Evolutionary conservation across 2,797 vertebrate genomes (phyloP).

Genomic region (Gymnopithys bicolor): DNA sequence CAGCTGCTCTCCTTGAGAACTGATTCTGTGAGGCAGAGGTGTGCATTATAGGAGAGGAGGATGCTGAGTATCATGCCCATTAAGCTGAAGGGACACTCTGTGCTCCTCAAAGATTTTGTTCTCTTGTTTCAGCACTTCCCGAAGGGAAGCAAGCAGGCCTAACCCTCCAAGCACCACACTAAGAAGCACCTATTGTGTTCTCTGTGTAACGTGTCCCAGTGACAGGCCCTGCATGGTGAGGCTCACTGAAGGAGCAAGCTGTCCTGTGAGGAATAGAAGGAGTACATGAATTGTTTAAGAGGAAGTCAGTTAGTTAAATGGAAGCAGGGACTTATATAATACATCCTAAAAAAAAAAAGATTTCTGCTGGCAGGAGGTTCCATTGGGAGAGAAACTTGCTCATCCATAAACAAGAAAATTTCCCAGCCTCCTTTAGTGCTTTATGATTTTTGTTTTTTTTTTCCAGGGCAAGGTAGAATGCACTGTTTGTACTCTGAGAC

Average conservation of each 20-base stretch:
- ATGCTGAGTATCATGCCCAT: background rate
- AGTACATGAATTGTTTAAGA: conserved; percentile 52
- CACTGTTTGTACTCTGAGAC: background rate
- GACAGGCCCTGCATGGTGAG: background rate
- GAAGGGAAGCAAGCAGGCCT: background rate
- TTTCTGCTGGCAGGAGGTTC: conserved; percentile 63
- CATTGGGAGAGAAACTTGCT: conserved; percentile 53
- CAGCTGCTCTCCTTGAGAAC: accelerated
- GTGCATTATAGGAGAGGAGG: background rate
- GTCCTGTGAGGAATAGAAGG: background rate
- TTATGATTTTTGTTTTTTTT: background rate
- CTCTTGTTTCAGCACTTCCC: background rate
- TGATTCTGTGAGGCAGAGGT: background rate
- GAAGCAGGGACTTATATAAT: conserved; percentile 65
- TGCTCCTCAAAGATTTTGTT: background rate
- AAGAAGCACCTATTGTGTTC: background rate
- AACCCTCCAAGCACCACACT: accelerated
- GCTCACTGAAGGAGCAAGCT: background rate
- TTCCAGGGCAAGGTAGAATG: conserved; percentile 38
- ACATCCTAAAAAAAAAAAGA: conserved; percentile 31
- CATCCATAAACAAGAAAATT: conserved; percentile 64
- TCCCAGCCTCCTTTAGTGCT: conserved; percentile 50
- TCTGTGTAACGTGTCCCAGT: background rate
- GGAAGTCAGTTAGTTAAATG: conserved; percentile 45
- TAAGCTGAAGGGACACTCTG: background rate